These are phyloP conservation scores for Neoaliturus tenellus DNA, from an alignment of 2,888 invertebrate species.

Conservation along the genomic window DNA sequence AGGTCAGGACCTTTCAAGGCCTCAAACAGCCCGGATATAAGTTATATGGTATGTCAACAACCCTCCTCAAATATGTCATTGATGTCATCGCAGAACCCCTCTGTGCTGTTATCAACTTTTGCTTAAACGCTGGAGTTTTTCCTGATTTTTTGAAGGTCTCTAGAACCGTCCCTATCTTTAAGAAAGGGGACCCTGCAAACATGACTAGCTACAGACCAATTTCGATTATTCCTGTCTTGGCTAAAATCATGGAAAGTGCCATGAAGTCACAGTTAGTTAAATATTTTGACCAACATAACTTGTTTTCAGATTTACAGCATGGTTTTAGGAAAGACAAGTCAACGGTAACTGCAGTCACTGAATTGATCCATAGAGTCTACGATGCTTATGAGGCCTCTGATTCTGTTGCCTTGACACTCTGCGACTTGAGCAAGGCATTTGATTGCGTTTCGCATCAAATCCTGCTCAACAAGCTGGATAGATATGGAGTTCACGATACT, in stretches of 20 bases:
- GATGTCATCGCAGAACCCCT: not conserved
- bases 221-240: no score
- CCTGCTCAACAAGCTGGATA: not conserved
- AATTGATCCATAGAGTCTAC: not conserved
- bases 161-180: not conserved
- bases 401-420: not conserved
- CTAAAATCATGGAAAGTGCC: not conserved
- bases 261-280: not conserved
- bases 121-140: not conserved
- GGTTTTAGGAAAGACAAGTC: constrained; percentile 24
- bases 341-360: not conserved
- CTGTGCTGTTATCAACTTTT: not conserved
- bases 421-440: not conserved
- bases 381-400: not conserved
- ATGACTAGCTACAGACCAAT: not conserved
- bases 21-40: not conserved
- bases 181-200: not conserved
- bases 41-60: not conserved
- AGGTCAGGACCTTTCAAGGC: no score
- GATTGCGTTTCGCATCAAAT: not conserved
- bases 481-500: not conserved
- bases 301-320: constrained; percentile 9
- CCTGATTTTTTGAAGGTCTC: not conserved
- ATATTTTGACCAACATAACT: not conserved
- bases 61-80: not conserved